Conservation (phyloP, 2,888 invertebrate genomes). For the Euzetes globulus region DNA sequence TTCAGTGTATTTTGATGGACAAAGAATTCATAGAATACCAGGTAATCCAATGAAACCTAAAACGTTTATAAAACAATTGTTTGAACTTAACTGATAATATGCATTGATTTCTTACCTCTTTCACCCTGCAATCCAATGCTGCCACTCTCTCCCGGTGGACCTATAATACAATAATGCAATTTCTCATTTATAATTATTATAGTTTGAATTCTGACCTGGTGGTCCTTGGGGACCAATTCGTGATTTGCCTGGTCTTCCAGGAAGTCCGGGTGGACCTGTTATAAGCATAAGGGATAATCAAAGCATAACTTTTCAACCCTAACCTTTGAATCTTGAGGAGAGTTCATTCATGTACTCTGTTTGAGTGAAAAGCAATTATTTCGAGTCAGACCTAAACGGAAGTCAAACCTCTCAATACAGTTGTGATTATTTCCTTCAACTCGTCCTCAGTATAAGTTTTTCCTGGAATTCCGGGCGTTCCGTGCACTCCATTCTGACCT, state of each 20-base stretch:
- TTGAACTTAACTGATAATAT: not conserved
- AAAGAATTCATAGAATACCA: constrained; percentile 38
- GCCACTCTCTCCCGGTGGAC: constrained; percentile 43
- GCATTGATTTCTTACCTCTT: no score
- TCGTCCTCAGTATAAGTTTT: constrained; percentile 62
- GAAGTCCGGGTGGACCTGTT: constrained; percentile 61
- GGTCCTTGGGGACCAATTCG: constrained; percentile 34
- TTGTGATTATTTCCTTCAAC: constrained; percentile 70
- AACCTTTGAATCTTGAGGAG: constrained; percentile 55
- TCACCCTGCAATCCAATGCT: constrained; percentile 42
- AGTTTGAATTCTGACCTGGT: constrained; percentile 36
- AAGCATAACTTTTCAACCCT: constrained; percentile 61
- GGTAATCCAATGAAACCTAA: constrained; percentile 40
- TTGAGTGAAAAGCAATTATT: constrained; percentile 36
- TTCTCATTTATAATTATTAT: not conserved
- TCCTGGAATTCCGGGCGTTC: constrained; percentile 46
- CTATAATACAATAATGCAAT: constrained; percentile 27
- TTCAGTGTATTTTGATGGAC: constrained; percentile 43
- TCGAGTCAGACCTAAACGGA: not conserved
- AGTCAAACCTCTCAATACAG: constrained; percentile 64
- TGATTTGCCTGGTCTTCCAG: constrained; percentile 50
- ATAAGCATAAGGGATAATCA: not conserved
- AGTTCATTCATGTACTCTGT: constrained; percentile 68
- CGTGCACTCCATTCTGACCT: constrained; percentile 48
- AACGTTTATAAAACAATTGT: not conserved